These are phyloP conservation scores for Hippocampus barbouri DNA, from an alignment of 2,113 vertebrate species.

Conservation along the genomic window DNA sequence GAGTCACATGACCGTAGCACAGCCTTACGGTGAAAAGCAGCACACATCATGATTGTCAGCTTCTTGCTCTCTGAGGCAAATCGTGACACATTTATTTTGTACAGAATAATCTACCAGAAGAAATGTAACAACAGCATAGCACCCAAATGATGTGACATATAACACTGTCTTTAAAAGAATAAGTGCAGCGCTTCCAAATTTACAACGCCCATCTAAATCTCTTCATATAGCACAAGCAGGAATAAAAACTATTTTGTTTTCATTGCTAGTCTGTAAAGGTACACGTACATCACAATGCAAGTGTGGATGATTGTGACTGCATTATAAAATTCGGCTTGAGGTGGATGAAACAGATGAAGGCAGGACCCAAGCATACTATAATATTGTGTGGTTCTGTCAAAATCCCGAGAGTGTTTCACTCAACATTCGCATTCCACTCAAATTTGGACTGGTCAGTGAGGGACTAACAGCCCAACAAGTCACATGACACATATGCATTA, in stretches of 20 bases:
- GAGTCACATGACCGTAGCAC: constrained; percentile 24
- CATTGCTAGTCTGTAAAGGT: neutral
- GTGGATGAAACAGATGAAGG: neutral
- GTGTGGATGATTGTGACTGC: neutral
- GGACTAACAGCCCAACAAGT: constrained; percentile 14
- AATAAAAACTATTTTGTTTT: neutral
- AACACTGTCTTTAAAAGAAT: neutral
- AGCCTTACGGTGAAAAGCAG: constrained; percentile 19
- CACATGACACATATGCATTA: constrained; percentile 43
- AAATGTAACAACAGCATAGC: constrained; percentile 32
- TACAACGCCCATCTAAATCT: neutral
- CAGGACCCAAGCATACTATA: neutral
- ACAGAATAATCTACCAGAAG: constrained; percentile 12
- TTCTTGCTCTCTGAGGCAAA: constrained; percentile 8
- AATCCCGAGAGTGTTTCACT: neutral
- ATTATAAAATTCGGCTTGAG: neutral
- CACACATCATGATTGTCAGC: constrained; percentile 23
- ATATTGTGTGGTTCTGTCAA: neutral
- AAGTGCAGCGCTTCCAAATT: neutral
- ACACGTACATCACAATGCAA: neutral
- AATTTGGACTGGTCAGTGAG: neutral
- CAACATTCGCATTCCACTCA: neutral
- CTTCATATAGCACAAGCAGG: neutral
- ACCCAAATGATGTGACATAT: neutral
- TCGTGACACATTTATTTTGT: constrained; percentile 39